Base-by-base conservation (phyloP, 2,888 invertebrate genomes). In the Clostera curtula region DNA sequence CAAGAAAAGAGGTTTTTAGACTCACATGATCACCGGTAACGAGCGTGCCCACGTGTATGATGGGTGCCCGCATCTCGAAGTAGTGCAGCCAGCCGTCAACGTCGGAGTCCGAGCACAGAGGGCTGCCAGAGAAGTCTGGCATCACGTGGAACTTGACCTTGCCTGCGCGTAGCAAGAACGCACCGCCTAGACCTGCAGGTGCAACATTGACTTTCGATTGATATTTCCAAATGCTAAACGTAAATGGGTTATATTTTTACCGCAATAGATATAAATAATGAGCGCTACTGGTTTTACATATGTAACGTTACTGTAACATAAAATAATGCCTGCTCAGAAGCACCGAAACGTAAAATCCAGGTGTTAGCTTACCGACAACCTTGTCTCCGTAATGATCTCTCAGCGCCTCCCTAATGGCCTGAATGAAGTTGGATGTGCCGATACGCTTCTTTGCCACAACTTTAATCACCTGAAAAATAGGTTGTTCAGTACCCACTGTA, bases 81-180 rank as follows among this genome's bases (percentile, higher is more conserved):
- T 93, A 98, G 61, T 91, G 90, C 36, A 99, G 84, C 98, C 98
- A 99, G 22, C 86, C 63, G 62, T 96, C 90, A 9, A 97, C 87
- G 51, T 92, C 90, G 4, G 85, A 86, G 49, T 93, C 91, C 6
- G 86, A 87, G 27, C 85, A 84, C 27, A 98, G 73, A 10, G 95
- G 92, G 1, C 80, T 84, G 32, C 77, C 62, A 1, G 95, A 93
- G 77, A 98, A 98, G 65, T 96, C 95, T 17, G 95, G 93, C 98
- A 99, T 98, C 40, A 99, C 92, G 79, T 99, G 98, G 64, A 95
- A 90, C 65, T 93, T 92, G 1, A 90, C 95, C 62, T 88, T 89
- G 1, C 98, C 98, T 41, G 88, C 86, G 49, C 90, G 90, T 26
- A 98, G 73, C 26, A 96, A 56, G 74, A 98, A 98, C 19, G 90